Evolutionary conservation across 1,140 invertebrate genomes (phyloP).

Genomic region (Cherax destructor): DNA sequence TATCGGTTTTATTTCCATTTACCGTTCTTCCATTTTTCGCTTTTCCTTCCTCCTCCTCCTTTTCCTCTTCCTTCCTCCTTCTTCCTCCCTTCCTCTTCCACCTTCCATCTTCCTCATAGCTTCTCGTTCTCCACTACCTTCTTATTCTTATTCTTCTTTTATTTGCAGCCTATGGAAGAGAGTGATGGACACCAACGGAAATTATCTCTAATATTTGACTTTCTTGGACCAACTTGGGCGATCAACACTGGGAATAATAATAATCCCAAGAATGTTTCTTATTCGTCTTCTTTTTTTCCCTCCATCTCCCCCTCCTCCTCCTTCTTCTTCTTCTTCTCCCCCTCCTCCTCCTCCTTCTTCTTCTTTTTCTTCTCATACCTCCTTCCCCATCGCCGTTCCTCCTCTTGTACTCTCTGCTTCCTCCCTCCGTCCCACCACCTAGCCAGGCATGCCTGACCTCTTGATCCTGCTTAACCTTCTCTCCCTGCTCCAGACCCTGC

Average conservation of each 20-base stretch:
- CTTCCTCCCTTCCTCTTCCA: background rate
- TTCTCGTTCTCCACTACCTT: too few relatives aligned
- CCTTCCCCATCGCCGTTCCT: too few relatives aligned
- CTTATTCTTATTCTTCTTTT: too few relatives aligned
- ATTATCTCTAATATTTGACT: too few relatives aligned
- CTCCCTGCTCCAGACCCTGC: too few relatives aligned
- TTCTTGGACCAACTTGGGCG: too few relatives aligned
- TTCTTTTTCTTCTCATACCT: background rate
- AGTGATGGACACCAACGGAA: too few relatives aligned
- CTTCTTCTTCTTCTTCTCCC: background rate
- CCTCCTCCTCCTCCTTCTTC: constrained; percentile 9
- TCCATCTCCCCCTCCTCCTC: background rate
- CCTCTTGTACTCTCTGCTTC: background rate
- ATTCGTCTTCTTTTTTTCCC: background rate
- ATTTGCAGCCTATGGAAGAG: too few relatives aligned
- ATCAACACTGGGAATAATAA: too few relatives aligned
- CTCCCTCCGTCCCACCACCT: background rate
- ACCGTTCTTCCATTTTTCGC: background rate
- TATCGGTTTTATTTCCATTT: background rate
- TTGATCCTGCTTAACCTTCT: too few relatives aligned
- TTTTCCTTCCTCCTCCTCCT: background rate
- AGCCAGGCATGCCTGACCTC: too few relatives aligned
- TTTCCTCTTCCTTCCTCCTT: background rate
- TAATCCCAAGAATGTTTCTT: background rate
- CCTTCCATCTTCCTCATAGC: background rate